Evolutionary conservation across 92 coral and sea anemone species (phyloP), one percentile per base, ranked within the genome.

Genomic region (Micromussa lordhowensis): DNA sequence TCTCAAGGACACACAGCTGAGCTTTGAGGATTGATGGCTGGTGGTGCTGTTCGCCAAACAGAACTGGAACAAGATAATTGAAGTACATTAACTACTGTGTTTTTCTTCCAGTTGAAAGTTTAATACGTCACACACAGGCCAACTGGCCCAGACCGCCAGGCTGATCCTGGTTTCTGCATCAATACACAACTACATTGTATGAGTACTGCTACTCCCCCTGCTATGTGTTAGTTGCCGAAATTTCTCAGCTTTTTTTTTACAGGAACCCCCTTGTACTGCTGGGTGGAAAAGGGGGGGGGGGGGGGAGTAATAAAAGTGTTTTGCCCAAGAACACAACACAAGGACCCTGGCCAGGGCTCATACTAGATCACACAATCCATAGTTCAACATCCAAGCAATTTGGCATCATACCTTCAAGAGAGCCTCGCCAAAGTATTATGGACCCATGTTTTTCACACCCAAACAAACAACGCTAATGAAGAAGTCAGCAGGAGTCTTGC

Each of bases 11-110:
- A 86, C 96, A 95, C 8, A 95, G 91, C 54, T 95, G 98, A 28
- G 98, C 96, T 78, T 91, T 95, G 22, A 95, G 91, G 49, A 95
- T 95, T 38, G 89, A 54, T 15, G 94, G 86, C 79, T 93, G 91
- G 32, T 95, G 91, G 54, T 93, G 98, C 36, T 95, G 96, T 73
- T 95, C 98, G 48, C 96, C 98, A 91, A 95, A 95, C 49, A 95
- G 82, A 83, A 95, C 98, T 95, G 88, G 5, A 82, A 90, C 71
- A 84, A 86, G 21, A 90, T 19, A 51, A 22, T 55, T 22, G 32
- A 49, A 24, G 11, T 17, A 53, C 58, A 30, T 6, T 63, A 2
- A 40, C 7, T 0, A 40, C 0, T 40, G 10, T 44, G 12, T 44
- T 44, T 44, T 44, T 44, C 51, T 44, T 44, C 1, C 12, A 44